These are phyloP conservation scores for Eustalomyia histrio DNA, from an alignment of 2,888 invertebrate species.

Conservation along the genomic window DNA sequence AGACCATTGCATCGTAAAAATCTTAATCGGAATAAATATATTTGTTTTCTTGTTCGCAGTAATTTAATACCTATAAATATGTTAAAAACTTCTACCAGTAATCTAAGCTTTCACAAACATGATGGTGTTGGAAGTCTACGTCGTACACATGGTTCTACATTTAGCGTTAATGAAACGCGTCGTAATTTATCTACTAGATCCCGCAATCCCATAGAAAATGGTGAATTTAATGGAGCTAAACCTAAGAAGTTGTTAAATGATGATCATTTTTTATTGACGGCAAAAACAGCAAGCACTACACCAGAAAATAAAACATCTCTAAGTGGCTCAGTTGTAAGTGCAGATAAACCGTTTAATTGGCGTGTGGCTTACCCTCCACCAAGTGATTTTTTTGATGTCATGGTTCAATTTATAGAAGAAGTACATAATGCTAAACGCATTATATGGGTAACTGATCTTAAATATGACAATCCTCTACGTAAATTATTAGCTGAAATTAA, in stretches of 20 bases:
- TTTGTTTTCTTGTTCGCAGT: constrained; percentile 10
- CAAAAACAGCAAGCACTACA: not conserved
- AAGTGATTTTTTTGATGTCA: constrained; percentile 66
- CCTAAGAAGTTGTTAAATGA: constrained; percentile 47
- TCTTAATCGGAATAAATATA: too few relatives aligned
- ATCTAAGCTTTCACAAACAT: constrained; percentile 22
- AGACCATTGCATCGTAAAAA: too few relatives aligned
- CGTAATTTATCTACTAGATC: not conserved
- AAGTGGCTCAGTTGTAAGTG: not conserved
- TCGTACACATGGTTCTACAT: constrained; percentile 23
- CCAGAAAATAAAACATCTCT: not conserved
- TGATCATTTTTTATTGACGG: constrained; percentile 54
- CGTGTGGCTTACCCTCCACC: constrained; percentile 61
- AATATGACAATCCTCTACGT: constrained; percentile 63
- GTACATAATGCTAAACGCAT: constrained; percentile 38
- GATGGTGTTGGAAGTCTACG: constrained; percentile 26
- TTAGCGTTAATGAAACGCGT: constrained; percentile 31
- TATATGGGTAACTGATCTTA: constrained; percentile 69
- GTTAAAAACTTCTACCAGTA: constrained; percentile 39
- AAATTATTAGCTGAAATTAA: constrained; percentile 69
- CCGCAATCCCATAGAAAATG: constrained; percentile 12
- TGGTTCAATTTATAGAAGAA: constrained; percentile 68
- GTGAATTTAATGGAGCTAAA: constrained; percentile 25
- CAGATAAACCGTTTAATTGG: constrained; percentile 58
- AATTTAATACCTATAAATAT: constrained; percentile 54